Percentiles rank a stretch among this genome's conserved stretches.
phyloP scores from a whole-genome alignment of 2,113 vertebrate genomes.

The Pycnonotus jocosus region DNA sequence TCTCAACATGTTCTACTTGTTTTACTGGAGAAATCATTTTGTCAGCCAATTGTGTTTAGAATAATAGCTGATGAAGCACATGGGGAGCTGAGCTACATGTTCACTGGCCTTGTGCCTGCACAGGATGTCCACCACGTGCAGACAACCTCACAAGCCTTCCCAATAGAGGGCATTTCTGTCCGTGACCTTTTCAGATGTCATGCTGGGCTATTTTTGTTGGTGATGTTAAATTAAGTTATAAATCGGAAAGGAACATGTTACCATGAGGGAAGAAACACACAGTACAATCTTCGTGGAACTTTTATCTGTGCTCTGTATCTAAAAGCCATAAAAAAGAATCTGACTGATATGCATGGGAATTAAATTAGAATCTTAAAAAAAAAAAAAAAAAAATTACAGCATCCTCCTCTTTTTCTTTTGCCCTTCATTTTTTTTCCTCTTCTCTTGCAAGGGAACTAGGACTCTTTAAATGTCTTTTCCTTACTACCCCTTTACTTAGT shows the following conservation, averaged over 20 bases:
- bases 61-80: conserved; percentile 57
- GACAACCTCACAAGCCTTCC: background rate
- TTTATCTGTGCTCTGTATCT: background rate
- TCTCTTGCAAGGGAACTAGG: background rate
- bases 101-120: conserved; percentile 5
- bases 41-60: conserved; percentile 63
- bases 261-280: background rate
- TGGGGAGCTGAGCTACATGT: conserved; percentile 50
- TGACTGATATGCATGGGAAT: background rate
- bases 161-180: background rate
- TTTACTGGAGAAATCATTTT: conserved; percentile 32
- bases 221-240: conserved; percentile 22
- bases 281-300: background rate
- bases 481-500: background rate
- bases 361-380: background rate
- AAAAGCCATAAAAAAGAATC: background rate
- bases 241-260: background rate
- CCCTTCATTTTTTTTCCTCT: background rate
- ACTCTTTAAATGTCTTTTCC: background rate
- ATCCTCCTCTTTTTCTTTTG: background rate
- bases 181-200: background rate
- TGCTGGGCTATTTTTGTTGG: conserved; percentile 13
- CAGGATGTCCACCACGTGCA: conserved; percentile 27
- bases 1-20: background rate
- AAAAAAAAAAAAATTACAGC: background rate